phyloP scores from a whole-genome alignment of 2,797 vertebrate genomes.

The Nannoperca obscura region DNA sequence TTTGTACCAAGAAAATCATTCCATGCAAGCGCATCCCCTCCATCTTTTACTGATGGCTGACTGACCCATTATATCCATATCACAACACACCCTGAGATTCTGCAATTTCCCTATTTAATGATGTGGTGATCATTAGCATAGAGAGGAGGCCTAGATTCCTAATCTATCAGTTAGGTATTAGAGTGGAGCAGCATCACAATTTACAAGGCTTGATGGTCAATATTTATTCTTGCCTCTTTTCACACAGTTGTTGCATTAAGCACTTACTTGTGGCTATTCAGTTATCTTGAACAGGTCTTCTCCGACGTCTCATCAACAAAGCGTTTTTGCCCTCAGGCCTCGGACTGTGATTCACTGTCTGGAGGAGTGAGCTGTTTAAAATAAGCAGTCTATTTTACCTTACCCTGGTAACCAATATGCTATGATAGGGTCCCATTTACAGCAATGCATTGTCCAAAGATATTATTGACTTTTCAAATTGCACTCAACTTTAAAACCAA shows the following conservation, averaged over 20 bases:
- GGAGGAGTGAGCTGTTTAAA: slow-evolving; percentile 59
- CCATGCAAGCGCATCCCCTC: background rate
- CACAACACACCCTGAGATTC: slow-evolving; percentile 1
- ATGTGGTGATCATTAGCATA: background rate
- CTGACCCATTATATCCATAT: background rate
- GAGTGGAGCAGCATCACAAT: background rate
- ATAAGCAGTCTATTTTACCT: slow-evolving; percentile 40
- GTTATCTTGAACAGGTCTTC: slow-evolving; percentile 30
- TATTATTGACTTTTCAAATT: slow-evolving; percentile 21
- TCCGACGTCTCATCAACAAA: slow-evolving; percentile 63
- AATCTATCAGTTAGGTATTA: background rate
- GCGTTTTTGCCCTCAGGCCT: slow-evolving; percentile 50
- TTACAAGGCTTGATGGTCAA: slow-evolving; percentile 1
- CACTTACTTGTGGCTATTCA: slow-evolving; percentile 22
- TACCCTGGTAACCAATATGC: slow-evolving; percentile 23
- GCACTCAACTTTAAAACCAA: slow-evolving; percentile 17
- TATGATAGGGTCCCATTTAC: slow-evolving; percentile 26
- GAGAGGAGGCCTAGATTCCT: background rate
- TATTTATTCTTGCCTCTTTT: slow-evolving; percentile 37
- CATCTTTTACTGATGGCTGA: background rate
- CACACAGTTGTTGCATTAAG: slow-evolving; percentile 26
- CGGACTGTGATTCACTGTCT: slow-evolving; percentile 62
- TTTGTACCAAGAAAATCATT: background rate
- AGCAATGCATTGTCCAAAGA: slow-evolving; percentile 25
- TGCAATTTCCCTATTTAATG: background rate